Evolutionary conservation across 2,888 invertebrate genomes (phyloP).

Genomic region (Drosophila nr. perissopoda): DNA sequence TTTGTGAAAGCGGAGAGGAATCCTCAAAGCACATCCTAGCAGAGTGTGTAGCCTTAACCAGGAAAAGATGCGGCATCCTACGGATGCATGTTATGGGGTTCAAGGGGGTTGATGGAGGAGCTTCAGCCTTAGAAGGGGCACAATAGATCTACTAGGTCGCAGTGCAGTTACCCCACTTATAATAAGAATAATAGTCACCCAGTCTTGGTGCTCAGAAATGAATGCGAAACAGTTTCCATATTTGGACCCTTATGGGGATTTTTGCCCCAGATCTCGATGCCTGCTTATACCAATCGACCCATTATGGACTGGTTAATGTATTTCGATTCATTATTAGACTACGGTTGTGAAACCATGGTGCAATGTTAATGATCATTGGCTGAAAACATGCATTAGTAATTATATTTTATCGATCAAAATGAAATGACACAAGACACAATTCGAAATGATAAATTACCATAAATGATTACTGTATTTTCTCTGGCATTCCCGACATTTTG

Average conservation of each 20-base stretch:
- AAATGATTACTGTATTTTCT: neutral
- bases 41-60: too few relatives aligned
- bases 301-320: neutral
- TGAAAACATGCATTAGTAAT: neutral
- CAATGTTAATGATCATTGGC: neutral
- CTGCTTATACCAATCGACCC: neutral
- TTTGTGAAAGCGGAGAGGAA: too few relatives aligned
- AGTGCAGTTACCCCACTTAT: too few relatives aligned
- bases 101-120: too few relatives aligned
- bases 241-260: neutral
- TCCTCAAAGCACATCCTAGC: too few relatives aligned
- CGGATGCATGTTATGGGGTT: too few relatives aligned
- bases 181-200: too few relatives aligned
- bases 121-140: too few relatives aligned
- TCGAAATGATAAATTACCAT: neutral
- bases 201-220: neutral
- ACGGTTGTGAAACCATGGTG: neutral
- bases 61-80: too few relatives aligned
- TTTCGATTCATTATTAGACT: neutral
- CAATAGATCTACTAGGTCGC: too few relatives aligned
- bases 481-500: neutral
- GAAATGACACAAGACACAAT: conserved; percentile 1
- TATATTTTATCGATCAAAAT: conserved; percentile 1
- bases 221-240: neutral
- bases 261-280: too few relatives aligned